Conservation (phyloP, 2,888 invertebrate genomes). For the Gnatocerus cornutus region DNA sequence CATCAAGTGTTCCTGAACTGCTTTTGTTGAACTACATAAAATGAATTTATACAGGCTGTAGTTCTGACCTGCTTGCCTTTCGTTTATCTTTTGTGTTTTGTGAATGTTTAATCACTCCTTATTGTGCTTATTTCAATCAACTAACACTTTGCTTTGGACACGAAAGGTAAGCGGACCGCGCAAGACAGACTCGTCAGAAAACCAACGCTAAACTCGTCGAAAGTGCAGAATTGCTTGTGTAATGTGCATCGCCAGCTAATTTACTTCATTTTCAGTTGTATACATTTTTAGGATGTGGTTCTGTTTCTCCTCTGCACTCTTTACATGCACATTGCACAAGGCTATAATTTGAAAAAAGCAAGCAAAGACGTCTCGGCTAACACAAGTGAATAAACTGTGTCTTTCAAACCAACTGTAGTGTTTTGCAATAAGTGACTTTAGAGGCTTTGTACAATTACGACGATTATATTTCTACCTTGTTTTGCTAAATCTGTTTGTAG, state of each 20-base stretch:
- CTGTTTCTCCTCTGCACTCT: slow-evolving; percentile 36
- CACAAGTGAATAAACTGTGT: slow-evolving; percentile 50
- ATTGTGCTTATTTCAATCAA: slow-evolving; percentile 13
- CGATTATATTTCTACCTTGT: slow-evolving; percentile 59
- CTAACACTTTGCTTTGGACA: slow-evolving; percentile 45
- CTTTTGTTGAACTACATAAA: slow-evolving; percentile 51
- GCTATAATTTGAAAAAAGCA: slow-evolving; percentile 52
- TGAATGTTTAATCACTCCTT: slow-evolving; percentile 34
- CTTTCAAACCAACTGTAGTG: slow-evolving; percentile 57
- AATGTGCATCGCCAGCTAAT: slow-evolving; percentile 62
- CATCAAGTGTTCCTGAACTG: slow-evolving; percentile 46
- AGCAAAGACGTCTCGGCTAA: slow-evolving; percentile 53
- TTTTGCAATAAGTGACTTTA: slow-evolving; percentile 62
- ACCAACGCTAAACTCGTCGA: slow-evolving; percentile 57
- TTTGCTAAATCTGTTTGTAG: slow-evolving; percentile 64
- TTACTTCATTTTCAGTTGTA: slow-evolving; percentile 25
- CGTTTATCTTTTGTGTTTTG: slow-evolving; percentile 63
- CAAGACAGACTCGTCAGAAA: slow-evolving; percentile 36
- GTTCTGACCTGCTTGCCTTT: slow-evolving; percentile 57
- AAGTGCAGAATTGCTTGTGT: slow-evolving; percentile 62
- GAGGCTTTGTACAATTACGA: slow-evolving; percentile 63
- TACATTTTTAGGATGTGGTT: slow-evolving; percentile 7
- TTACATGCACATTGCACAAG: slow-evolving; percentile 59
- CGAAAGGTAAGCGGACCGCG: slow-evolving; percentile 22
- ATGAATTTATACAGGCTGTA: slow-evolving; percentile 58